Conservation (phyloP, 2,888 invertebrate genomes). For the Philereme transversata region DNA sequence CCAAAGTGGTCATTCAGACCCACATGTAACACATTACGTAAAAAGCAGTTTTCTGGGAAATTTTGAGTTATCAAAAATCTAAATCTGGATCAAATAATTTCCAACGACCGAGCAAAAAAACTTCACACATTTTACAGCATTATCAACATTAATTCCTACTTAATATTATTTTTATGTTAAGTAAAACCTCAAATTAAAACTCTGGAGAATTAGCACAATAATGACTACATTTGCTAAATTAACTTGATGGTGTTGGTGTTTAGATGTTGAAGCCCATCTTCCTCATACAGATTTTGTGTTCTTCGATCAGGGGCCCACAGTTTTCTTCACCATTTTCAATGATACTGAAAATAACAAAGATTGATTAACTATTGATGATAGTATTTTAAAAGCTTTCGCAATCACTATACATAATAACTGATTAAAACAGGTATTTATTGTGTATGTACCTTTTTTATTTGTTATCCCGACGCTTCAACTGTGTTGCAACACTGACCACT, state of each 20-base stretch:
- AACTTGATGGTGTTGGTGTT: conserved; percentile 45
- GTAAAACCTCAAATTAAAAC: not conserved
- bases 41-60: not conserved
- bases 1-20: not conserved
- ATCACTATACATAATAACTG: no score
- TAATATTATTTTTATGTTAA: not conserved
- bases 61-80: not conserved
- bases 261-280: conserved; percentile 97
- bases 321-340: conserved; percentile 96
- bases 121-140: not conserved
- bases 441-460: no score
- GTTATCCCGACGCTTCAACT: no score
- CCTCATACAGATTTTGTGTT: conserved; percentile 98
- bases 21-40: not conserved
- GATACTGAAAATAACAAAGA: conserved; percentile 85
- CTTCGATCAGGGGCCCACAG: conserved; percentile 95
- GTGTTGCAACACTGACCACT: no score
- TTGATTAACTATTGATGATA: not conserved
- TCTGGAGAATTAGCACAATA: not conserved
- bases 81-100: not conserved
- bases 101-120: not conserved
- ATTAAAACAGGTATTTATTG: no score
- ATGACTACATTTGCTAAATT: conserved; percentile 3
- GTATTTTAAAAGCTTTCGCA: not conserved
- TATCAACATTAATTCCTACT: not conserved